Conservation (phyloP, 2,797 vertebrate genomes). For the Sternarchorhynchus goeldii region DNA sequence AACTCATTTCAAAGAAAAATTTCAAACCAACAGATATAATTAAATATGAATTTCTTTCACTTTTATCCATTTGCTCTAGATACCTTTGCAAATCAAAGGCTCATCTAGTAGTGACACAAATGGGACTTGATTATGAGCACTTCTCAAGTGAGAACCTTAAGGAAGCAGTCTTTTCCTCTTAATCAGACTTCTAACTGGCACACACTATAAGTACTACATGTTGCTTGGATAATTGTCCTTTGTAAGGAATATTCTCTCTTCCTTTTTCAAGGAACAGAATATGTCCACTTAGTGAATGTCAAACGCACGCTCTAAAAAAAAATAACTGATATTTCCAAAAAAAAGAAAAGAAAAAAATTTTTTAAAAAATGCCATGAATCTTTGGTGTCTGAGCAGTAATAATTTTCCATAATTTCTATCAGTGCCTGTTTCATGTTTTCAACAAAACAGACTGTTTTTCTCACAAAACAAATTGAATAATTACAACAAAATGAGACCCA, state of each 20-base stretch:
- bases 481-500: conserved; percentile 34
- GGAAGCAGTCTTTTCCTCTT: conserved; percentile 18
- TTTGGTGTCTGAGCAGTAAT: not conserved
- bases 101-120: conserved; percentile 12
- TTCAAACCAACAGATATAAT: conserved; percentile 2
- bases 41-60: conserved; percentile 8
- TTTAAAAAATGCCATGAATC: not conserved
- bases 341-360: not conserved
- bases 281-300: too few relatives aligned
- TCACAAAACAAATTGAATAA: conserved; percentile 34
- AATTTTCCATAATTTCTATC: conserved; percentile 24
- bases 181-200: conserved; percentile 33
- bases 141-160: conserved; percentile 23
- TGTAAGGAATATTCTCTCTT: not conserved
- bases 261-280: not conserved
- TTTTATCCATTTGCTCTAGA: conserved; percentile 22
- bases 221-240: not conserved
- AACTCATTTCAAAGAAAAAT: not conserved
- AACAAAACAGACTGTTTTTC: not conserved
- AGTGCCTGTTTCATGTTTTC: conserved; percentile 16
- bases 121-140: conserved; percentile 31
- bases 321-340: not conserved
- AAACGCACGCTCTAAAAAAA: not conserved
- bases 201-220: not conserved
- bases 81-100: not conserved